These are phyloP conservation scores for Neocloeon triangulifer DNA, from an alignment of 1,140 invertebrate genomes.

Conservation along the genomic window DNA sequence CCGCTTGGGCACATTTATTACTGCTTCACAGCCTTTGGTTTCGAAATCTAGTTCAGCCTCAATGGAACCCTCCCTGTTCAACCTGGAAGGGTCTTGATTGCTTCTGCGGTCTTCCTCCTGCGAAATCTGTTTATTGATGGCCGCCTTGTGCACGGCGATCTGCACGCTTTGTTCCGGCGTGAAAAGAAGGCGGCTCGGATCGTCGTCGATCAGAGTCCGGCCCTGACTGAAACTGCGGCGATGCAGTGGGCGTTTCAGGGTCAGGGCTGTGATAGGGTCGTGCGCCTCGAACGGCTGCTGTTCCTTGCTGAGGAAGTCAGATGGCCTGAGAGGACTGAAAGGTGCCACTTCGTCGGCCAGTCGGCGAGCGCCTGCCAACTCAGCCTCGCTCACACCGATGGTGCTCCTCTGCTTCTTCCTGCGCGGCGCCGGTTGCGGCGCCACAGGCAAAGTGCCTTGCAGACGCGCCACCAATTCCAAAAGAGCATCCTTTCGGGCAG, in stretches of 20 bases:
- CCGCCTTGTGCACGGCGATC: conserved; percentile 20
- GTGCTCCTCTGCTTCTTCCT: conserved; percentile 33
- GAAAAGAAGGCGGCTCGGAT: conserved; percentile 17
- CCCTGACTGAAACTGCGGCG: not conserved
- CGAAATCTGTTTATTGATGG: conserved; percentile 20
- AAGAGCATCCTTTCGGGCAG: conserved; percentile 31
- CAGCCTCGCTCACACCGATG: conserved; percentile 54
- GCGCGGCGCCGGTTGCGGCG: conserved; percentile 16
- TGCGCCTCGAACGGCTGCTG: too few relatives aligned
- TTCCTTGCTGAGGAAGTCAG: too few relatives aligned
- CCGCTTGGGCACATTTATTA: too few relatives aligned
- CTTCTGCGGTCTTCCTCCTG: conserved; percentile 12
- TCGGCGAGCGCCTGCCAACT: conserved; percentile 46
- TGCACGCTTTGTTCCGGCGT: conserved; percentile 18
- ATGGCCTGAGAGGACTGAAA: not conserved
- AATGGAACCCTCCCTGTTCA: not conserved
- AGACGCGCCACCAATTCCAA: conserved; percentile 49
- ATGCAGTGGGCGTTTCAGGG: too few relatives aligned
- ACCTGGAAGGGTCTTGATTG: too few relatives aligned
- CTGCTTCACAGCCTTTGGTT: not conserved
- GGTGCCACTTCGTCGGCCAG: conserved; percentile 16
- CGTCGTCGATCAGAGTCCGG: conserved; percentile 11
- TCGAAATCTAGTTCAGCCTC: not conserved
- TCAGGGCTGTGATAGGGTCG: too few relatives aligned
- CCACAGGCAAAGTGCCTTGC: conserved; percentile 31